Evolutionary conservation across 23 tunicate species (phyloP).

Genomic region (Clavelina lepadiformis): DNA sequence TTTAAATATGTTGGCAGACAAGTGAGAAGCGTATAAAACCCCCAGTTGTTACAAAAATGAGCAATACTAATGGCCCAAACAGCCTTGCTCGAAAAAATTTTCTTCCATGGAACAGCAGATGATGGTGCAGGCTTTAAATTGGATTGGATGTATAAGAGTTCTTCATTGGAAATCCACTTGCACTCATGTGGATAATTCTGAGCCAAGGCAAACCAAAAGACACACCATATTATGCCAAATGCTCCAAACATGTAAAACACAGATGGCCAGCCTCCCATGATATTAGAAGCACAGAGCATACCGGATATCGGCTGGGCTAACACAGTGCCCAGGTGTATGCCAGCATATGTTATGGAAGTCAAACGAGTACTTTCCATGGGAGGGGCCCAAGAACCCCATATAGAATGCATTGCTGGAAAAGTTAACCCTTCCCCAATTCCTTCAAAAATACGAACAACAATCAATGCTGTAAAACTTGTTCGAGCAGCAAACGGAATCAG

Average conservation of each 20-base stretch:
- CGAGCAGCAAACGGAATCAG: slow-evolving; percentile 91
- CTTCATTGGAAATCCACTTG: slow-evolving; percentile 52
- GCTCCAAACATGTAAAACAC: slow-evolving; percentile 84
- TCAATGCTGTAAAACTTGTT: slow-evolving; percentile 54
- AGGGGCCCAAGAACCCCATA: slow-evolving; percentile 98
- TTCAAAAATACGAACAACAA: slow-evolving; percentile 88
- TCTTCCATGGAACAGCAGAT: slow-evolving; percentile 68
- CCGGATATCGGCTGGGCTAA: slow-evolving; percentile 90
- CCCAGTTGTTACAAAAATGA: slow-evolving; percentile 97
- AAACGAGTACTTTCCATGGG: slow-evolving; percentile 79
- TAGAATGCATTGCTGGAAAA: slow-evolving; percentile 96
- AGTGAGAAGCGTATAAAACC: slow-evolving; percentile 93
- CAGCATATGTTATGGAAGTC: slow-evolving; percentile 85
- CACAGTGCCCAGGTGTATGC: slow-evolving; percentile 88
- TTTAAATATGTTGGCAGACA: slow-evolving; percentile 87
- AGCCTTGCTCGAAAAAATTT: slow-evolving; percentile 45
- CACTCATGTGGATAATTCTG: slow-evolving; percentile 59
- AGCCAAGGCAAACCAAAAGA: slow-evolving; percentile 59
- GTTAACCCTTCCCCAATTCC: slow-evolving; percentile 99
- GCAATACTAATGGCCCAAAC: slow-evolving; percentile 88
- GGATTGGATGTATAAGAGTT: slow-evolving; percentile 56
- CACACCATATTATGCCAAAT: slow-evolving; percentile 79
- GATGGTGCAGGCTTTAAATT: slow-evolving; percentile 30
- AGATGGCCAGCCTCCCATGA: slow-evolving; percentile 98
- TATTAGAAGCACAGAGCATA: slow-evolving; percentile 49